Evolutionary conservation across 2,797 vertebrate species (phyloP).

Genomic region (Eidolon dupreanum): DNA sequence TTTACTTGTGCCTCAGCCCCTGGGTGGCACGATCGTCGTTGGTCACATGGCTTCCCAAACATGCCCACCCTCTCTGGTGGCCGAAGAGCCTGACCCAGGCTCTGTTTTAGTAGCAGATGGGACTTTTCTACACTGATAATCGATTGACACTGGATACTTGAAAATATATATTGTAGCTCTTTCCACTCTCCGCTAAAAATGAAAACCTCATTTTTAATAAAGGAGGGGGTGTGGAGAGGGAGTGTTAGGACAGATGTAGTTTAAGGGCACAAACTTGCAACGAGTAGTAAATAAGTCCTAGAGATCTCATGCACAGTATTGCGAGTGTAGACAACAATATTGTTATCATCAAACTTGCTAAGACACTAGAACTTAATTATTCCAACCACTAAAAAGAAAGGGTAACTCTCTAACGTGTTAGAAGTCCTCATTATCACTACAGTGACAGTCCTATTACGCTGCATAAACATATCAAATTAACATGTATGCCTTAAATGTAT

Average conservation of each 20-base stretch:
- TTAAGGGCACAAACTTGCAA: neutral
- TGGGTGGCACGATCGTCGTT: neutral
- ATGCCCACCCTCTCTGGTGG: rapidly evolving
- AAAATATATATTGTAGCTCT: neutral
- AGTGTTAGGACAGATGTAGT: neutral
- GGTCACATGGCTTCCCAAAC: neutral
- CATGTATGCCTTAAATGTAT: neutral
- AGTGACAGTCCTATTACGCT: neutral
- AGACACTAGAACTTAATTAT: neutral
- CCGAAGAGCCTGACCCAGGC: neutral
- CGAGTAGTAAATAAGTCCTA: neutral
- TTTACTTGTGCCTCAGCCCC: neutral
- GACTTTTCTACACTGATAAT: neutral
- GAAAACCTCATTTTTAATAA: neutral
- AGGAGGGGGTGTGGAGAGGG: too few relatives aligned
- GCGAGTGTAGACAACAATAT: neutral
- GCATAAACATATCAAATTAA: neutral
- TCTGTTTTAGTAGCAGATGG: neutral
- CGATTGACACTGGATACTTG: neutral
- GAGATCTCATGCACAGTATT: neutral
- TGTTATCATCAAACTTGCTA: neutral
- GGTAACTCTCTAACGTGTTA: neutral
- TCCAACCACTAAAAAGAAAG: neutral
- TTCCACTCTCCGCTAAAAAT: neutral
- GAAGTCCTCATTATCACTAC: neutral